Evolutionary conservation across 2,797 vertebrate species (phyloP).

Genomic region (Rallus crepitans): DNA sequence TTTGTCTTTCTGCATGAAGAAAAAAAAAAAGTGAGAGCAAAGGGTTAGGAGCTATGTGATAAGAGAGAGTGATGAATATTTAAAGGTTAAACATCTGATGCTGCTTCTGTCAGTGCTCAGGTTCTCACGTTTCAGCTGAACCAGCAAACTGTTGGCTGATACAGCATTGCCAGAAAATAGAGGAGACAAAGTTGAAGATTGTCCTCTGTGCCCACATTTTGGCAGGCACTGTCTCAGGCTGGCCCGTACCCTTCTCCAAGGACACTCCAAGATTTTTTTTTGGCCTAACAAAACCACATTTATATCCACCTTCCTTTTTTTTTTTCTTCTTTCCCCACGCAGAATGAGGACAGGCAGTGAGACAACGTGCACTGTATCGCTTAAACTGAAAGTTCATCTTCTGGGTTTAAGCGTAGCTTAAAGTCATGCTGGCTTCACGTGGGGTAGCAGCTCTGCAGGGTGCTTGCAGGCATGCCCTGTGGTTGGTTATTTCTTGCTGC

Average conservation of each 20-base stretch:
- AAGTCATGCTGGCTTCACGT: accelerated
- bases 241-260: background rate
- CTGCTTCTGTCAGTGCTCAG: conserved; percentile 2
- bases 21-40: background rate
- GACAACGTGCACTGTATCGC: background rate
- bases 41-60: background rate
- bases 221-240: background rate
- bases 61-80: conserved; percentile 51
- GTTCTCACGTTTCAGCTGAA: conserved; percentile 63
- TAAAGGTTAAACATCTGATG: conserved; percentile 58
- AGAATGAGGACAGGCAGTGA: background rate
- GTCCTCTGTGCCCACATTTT: background rate
- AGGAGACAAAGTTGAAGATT: background rate
- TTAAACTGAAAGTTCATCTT: background rate
- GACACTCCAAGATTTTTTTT: background rate
- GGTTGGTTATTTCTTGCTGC: accelerated
- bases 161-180: conserved; percentile 9
- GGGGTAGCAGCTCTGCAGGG: accelerated
- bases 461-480: accelerated
- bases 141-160: conserved; percentile 44
- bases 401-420: background rate
- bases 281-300: background rate
- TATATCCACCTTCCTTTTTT: background rate
- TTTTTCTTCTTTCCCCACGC: background rate
- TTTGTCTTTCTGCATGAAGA: background rate